Evolutionary conservation across 1,140 invertebrate genomes (phyloP), one percentile per base, ranked within the genome.

Genomic region (Solen grandis): DNA sequence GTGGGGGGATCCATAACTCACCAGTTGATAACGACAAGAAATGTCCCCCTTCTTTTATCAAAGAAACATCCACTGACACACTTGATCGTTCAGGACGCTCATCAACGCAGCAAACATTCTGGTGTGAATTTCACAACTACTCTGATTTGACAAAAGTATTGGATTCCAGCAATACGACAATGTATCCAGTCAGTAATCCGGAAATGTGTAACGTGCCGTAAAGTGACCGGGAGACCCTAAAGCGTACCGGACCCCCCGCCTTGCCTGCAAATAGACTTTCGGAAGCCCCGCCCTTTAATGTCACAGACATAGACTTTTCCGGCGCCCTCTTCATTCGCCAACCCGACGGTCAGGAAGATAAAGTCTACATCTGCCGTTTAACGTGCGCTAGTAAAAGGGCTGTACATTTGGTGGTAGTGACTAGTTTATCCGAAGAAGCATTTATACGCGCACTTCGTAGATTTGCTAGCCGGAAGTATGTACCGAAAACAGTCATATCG

Each of bases 331-430:
- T 55, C 27, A 1, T 70, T 22, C 27, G 46, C 16, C 16, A 70
- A 19, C 3, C 16, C 16, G 8, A 19, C 35, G 66, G 22, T 55
- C 14, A 8, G 13, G n/a, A 70, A 55, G 27, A 5, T n/a, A 70
- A 70, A 55, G 41, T 19, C 27, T 54, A 55, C 31, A 70, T 70
- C 22, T 70, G 46, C 27, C 35, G 54, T 35, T 77, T 77, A 41
- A 63, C 60, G 13, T 36, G 41, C 41, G 19, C n/a, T n/a, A n/a
- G n/a, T n/a, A n/a, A n/a, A n/a, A n/a, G n/a, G n/a, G n/a, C n/a
- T n/a, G 25, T 68, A 33, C 63, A 77, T 35, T 27, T 77, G 5
- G 62, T 68, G 57, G 16, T 68, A n/a, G 63, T 68, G 16, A 19
- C 19, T 13, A 29, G 36, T 41, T 29, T 70, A 8, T 25, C 75